Percentiles rank a stretch among this genome's conserved stretches.
phyloP scores from a whole-genome alignment of 2,113 vertebrate species.

The Mobula hypostoma region DNA sequence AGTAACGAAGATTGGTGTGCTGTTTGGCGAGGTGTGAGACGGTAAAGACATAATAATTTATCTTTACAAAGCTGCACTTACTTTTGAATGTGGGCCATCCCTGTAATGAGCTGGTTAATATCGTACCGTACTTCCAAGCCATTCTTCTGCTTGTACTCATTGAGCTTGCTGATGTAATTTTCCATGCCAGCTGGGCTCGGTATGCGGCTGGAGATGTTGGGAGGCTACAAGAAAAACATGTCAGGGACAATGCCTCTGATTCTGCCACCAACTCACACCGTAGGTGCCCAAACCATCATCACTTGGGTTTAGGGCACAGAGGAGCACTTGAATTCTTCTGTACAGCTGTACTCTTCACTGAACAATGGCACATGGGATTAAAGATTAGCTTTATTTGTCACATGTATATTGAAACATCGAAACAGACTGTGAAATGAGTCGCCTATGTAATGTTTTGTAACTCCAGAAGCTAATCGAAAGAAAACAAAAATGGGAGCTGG shows the following conservation, averaged over 20 bases:
- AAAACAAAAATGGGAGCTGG: too few relatives aligned
- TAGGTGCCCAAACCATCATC: not conserved
- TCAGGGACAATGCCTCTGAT: not conserved
- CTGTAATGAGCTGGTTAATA: not conserved
- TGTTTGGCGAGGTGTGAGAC: too few relatives aligned
- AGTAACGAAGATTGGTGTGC: not conserved
- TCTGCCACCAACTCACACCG: not conserved
- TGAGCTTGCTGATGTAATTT: conserved; percentile 29
- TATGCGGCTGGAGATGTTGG: too few relatives aligned
- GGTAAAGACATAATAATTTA: not conserved
- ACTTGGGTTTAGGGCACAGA: not conserved
- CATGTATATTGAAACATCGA: too few relatives aligned
- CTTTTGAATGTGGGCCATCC: not conserved
- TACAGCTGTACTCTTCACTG: not conserved
- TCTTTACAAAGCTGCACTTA: not conserved
- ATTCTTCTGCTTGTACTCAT: not conserved
- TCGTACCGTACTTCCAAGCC: fast-evolving
- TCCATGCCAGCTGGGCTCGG: not conserved
- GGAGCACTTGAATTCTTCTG: not conserved
- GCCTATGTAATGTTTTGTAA: too few relatives aligned
- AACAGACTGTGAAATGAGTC: too few relatives aligned
- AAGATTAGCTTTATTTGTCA: too few relatives aligned
- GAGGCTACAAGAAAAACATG: not conserved
- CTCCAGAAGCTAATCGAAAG: too few relatives aligned
- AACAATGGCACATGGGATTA: not conserved